Percentiles rank a stretch among this genome's conserved stretches.
These are phyloP conservation scores for Psammodynastes pulverulentus DNA, from an alignment of 2,113 vertebrate species.

Conservation along the genomic window DNA sequence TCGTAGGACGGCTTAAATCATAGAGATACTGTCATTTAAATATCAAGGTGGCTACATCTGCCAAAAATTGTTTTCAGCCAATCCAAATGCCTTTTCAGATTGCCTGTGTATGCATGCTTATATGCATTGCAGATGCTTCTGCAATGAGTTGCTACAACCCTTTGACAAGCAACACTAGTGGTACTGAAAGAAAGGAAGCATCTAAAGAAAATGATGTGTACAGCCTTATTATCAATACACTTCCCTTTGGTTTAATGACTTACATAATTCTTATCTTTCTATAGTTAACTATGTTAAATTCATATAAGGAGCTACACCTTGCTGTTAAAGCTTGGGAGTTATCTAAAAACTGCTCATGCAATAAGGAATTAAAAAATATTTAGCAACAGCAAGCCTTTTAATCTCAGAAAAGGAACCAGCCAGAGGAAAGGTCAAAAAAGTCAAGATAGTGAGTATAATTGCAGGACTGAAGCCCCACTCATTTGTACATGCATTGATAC, in stretches of 20 bases:
- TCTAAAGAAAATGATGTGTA: neutral
- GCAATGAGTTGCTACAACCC: neutral
- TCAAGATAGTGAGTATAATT: neutral
- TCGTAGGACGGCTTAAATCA: neutral
- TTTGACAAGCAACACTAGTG: neutral
- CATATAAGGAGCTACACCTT: neutral
- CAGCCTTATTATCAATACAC: neutral
- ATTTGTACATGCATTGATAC: neutral
- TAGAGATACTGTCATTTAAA: neutral
- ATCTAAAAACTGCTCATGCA: neutral
- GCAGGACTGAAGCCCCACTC: neutral
- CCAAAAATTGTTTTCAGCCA: neutral
- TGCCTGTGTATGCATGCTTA: neutral
- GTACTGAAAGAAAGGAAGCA: neutral
- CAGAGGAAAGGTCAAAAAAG: neutral
- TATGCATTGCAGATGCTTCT: neutral
- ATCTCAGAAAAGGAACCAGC: neutral
- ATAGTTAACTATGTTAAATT: neutral
- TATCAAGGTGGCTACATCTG: neutral
- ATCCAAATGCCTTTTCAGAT: neutral
- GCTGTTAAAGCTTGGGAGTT: neutral
- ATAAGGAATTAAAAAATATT: neutral
- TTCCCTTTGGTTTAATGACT: neutral
- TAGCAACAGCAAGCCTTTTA: neutral
- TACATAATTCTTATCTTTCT: neutral